Percentiles rank a stretch among this genome's conserved stretches.
Conservation (phyloP, 2,888 invertebrate species). For the Marronus borbonicus region DNA sequence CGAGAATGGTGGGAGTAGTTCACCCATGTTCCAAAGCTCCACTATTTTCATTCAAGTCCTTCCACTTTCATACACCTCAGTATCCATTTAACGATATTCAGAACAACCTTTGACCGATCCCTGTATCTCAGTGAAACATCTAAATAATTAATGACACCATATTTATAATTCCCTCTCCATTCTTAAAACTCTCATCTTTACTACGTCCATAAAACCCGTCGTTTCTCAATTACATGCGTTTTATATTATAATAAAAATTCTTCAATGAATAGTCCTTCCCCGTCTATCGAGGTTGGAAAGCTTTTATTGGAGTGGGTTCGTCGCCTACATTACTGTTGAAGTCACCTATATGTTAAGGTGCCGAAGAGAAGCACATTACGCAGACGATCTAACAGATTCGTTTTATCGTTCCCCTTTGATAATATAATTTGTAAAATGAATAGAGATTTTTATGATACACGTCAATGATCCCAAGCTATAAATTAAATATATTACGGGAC, state of each 20-base stretch:
- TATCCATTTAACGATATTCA: conserved; percentile 34
- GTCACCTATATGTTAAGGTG: conserved; percentile 30
- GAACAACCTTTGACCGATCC: conserved; percentile 11
- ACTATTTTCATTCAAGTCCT: neutral
- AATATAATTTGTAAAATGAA: conserved; percentile 44
- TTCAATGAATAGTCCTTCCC: conserved; percentile 36
- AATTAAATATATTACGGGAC: conserved; percentile 18
- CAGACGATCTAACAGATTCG: conserved; percentile 31
- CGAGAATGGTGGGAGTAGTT: conserved; percentile 26
- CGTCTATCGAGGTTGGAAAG: conserved; percentile 26
- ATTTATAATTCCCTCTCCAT: conserved; percentile 43
- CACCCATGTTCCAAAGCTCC: neutral
- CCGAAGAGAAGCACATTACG: conserved; percentile 31
- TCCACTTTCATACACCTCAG: conserved; percentile 8
- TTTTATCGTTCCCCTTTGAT: conserved; percentile 28
- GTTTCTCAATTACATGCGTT: conserved; percentile 43
- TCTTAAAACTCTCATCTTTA: conserved; percentile 41
- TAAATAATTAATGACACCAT: conserved; percentile 42
- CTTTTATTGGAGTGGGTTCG: conserved; percentile 39
- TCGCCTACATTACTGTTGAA: conserved; percentile 38
- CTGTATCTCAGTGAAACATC: conserved; percentile 38
- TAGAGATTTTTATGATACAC: conserved; percentile 33
- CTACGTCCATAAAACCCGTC: conserved; percentile 42
- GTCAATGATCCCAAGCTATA: conserved; percentile 13
- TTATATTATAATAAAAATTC: conserved; percentile 44